These are phyloP conservation scores for Apis cerana DNA, from an alignment of 1,140 invertebrate species.

Conservation along the genomic window DNA sequence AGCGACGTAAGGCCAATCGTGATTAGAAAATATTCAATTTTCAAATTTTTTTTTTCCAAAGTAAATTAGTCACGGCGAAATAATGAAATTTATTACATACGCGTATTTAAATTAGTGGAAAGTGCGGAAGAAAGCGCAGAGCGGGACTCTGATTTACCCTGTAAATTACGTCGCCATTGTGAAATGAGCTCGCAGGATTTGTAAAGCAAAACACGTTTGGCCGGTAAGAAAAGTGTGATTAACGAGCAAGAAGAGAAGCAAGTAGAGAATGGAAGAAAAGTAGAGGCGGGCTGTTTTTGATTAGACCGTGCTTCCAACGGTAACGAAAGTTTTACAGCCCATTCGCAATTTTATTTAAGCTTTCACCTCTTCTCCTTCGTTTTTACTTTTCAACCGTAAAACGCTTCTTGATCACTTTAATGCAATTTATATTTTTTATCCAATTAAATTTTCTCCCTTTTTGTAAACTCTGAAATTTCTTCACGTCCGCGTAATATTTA, in stretches of 20 bases:
- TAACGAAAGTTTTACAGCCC: background rate
- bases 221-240: conserved; percentile 42
- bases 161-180: conserved; percentile 12
- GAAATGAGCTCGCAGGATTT: background rate
- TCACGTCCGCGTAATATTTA: too few relatives aligned
- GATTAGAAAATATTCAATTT: too few relatives aligned
- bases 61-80: background rate
- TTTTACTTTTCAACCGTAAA: background rate
- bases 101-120: background rate
- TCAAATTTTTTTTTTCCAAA: too few relatives aligned
- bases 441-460: background rate
- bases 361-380: too few relatives aligned
- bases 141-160: background rate
- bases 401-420: background rate
- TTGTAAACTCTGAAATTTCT: too few relatives aligned
- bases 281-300: conserved; percentile 32
- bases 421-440: background rate
- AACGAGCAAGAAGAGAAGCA: conserved; percentile 42
- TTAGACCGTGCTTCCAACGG: background rate
- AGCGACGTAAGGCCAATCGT: too few relatives aligned
- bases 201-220: conserved; percentile 6
- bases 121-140: background rate
- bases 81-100: background rate
- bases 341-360: background rate
- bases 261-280: background rate